Conservation (phyloP, 2,797 vertebrate genomes). For the Scyliorhinus canicula region DNA sequence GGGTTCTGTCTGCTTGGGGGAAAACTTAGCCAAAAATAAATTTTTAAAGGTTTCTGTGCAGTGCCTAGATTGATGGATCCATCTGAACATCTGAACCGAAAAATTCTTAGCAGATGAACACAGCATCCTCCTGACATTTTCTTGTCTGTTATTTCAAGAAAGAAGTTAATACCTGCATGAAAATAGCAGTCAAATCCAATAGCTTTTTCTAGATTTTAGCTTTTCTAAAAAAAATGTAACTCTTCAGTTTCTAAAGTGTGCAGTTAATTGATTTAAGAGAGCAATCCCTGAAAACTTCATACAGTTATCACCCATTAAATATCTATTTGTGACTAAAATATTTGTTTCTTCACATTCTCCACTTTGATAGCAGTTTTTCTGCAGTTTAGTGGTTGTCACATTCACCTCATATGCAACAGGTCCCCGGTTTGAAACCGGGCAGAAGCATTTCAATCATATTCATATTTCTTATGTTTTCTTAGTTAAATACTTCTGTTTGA, state of each 20-base stretch:
- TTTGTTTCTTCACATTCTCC: no score
- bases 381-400: no score
- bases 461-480: not conserved
- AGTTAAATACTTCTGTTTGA: not conserved
- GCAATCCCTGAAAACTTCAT: not conserved
- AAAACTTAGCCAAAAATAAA: not conserved
- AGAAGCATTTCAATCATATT: conserved; percentile 3
- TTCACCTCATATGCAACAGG: no score
- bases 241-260: not conserved
- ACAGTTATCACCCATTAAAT: not conserved
- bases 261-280: not conserved
- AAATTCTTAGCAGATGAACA: not conserved
- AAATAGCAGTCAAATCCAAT: not conserved
- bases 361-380: no score
- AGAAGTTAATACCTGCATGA: not conserved
- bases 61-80: not conserved
- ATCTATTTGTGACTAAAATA: not conserved
- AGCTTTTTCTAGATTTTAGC: not conserved
- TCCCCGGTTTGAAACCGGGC: no score
- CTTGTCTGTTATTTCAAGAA: not conserved
- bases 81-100: not conserved
- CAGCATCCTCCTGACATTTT: not conserved
- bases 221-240: not conserved
- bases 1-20: not conserved
- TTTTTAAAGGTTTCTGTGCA: not conserved